Percentiles rank a stretch among this genome's conserved stretches.
These are phyloP conservation scores for Entomobrya multifasciata DNA, from an alignment of 2,888 invertebrate genomes.

Conservation along the genomic window DNA sequence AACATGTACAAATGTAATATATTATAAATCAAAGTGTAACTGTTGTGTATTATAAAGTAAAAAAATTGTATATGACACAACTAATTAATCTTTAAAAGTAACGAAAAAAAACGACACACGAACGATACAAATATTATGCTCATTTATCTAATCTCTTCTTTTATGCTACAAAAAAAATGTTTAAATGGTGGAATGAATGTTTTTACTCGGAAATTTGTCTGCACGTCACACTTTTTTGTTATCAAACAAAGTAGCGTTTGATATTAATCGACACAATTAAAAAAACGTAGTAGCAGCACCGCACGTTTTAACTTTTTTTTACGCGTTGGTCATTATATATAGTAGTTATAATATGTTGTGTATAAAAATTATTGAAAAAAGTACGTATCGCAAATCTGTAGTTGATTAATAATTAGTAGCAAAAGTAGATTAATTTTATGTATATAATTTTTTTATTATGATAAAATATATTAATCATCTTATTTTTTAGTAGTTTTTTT, in stretches of 20 bases:
- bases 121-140: too few species aligned
- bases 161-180: background rate
- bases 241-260: background rate
- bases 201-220: background rate
- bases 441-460: too few species aligned
- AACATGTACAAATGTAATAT: slow-evolving; percentile 39
- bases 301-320: background rate
- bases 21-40: slow-evolving; percentile 15
- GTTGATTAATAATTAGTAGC: too few species aligned
- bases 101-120: background rate
- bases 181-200: slow-evolving; percentile 40
- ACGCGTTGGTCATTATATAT: background rate
- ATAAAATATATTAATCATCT: background rate
- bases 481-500: slow-evolving; percentile 5
- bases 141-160: background rate
- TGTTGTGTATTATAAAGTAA: slow-evolving; percentile 7
- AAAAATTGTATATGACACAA: background rate
- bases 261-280: background rate
- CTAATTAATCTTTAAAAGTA: background rate
- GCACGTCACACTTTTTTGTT: slow-evolving; percentile 49
- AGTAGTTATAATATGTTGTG: too few species aligned
- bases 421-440: too few species aligned
- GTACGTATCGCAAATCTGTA: too few species aligned
- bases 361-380: too few species aligned
- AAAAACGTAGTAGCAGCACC: slow-evolving; percentile 27